Percentiles rank a stretch among this genome's conserved stretches.
These are phyloP conservation scores for Indicator indicator DNA, from an alignment of 2,113 vertebrate genomes.

Conservation along the genomic window DNA sequence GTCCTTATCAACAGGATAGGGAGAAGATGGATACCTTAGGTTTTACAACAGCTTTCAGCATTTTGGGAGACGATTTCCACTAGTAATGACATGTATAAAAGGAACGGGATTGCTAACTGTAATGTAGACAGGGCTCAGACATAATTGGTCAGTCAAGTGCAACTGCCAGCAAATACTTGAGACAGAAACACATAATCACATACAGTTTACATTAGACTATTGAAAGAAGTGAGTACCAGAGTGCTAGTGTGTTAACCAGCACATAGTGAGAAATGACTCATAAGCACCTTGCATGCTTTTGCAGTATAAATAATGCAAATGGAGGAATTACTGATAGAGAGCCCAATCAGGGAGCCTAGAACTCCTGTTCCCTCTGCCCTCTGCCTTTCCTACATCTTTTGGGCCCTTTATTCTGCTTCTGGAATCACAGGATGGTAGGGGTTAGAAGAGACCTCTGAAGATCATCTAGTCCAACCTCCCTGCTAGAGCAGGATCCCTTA, in stretches of 20 bases:
- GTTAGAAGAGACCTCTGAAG: no score
- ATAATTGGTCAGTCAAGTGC: neutral
- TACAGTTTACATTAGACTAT: neutral
- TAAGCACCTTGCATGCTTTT: rapidly evolving
- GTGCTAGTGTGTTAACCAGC: neutral
- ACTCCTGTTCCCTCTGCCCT: neutral
- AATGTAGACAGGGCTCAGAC: neutral
- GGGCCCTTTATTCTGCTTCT: neutral
- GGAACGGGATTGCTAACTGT: neutral
- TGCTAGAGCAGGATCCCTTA: no score
- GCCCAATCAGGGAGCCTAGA: neutral
- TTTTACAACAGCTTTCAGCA: neutral
- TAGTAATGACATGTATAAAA: neutral
- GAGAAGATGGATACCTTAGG: neutral
- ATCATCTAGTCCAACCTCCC: no score
- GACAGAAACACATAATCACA: neutral
- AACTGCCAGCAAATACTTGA: neutral
- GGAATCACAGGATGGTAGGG: no score
- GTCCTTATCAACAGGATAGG: neutral
- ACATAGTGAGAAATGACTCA: neutral
- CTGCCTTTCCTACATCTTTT: neutral
- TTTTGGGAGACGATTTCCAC: neutral
- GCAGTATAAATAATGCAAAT: neutral
- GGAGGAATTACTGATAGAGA: neutral
- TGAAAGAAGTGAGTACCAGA: neutral